Conservation (phyloP, 2,888 invertebrate genomes). For the Branchinecta sandiegonensis region DNA sequence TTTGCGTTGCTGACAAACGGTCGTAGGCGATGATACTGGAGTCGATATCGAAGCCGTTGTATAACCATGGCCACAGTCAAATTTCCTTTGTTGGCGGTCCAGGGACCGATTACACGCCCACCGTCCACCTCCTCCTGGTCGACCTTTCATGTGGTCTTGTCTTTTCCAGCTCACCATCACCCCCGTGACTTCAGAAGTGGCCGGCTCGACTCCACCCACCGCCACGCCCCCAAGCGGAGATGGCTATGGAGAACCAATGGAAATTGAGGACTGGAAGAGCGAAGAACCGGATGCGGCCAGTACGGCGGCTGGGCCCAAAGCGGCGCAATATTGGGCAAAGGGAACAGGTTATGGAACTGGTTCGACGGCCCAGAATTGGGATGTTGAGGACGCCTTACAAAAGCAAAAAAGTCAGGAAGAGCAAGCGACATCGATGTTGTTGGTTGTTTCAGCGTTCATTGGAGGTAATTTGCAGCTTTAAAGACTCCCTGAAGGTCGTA, state of each 20-base stretch:
- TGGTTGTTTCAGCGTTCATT: conserved; percentile 32
- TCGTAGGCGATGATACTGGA: too few species aligned
- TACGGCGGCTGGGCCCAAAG: conserved; percentile 16
- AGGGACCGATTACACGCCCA: too few species aligned
- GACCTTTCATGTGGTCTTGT: too few species aligned
- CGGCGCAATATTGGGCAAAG: conserved; percentile 79
- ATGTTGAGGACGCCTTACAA: conserved; percentile 82
- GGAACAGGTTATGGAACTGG: conserved; percentile 95
- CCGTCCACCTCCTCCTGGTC: too few species aligned
- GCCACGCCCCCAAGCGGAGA: background rate
- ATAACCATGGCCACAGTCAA: too few species aligned
- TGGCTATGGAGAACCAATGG: conserved; percentile 2
- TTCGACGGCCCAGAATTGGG: conserved; percentile 89
- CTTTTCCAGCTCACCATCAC: background rate
- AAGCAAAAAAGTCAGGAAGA: conserved; percentile 83
- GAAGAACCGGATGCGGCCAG: background rate
- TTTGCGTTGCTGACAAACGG: too few species aligned
- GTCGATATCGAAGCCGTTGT: too few species aligned
- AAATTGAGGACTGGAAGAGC: conserved; percentile 5
- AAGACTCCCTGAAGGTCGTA: too few species aligned
- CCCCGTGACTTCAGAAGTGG: conserved; percentile 6
- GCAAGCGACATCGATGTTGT: conserved; percentile 21
- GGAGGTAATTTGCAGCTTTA: conserved; percentile 36
- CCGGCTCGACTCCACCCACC: background rate
- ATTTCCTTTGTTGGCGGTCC: too few species aligned